Conservation (phyloP, 2,797 vertebrate species). For the Microhierax caerulescens region DNA sequence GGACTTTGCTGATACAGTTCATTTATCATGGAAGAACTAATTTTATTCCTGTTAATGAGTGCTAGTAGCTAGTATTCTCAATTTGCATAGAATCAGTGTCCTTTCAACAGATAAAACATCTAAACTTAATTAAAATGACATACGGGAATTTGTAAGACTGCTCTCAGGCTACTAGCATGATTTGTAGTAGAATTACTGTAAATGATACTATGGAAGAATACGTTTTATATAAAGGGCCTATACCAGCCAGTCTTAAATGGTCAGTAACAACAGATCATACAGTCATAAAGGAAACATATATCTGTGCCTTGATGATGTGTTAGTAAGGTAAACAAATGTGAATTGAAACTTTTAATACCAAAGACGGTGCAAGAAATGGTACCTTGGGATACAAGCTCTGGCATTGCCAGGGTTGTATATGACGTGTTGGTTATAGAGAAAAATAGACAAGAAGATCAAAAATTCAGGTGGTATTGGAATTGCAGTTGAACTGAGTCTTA, state of each 20-base stretch:
- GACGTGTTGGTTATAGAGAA: background rate
- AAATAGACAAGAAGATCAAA: background rate
- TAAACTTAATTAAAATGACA: background rate
- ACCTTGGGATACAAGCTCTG: background rate
- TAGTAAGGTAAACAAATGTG: background rate
- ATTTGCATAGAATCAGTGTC: slow-evolving; percentile 5
- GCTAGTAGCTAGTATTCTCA: background rate
- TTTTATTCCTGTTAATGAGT: slow-evolving; percentile 14
- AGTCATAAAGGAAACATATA: background rate
- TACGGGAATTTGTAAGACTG: background rate
- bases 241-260: background rate
- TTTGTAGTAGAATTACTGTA: background rate
- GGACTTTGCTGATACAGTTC: background rate
- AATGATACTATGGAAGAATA: background rate
- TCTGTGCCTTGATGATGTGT: background rate
- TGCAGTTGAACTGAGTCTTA: background rate
- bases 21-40: background rate
- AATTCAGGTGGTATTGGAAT: background rate
- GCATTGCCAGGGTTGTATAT: background rate
- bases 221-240: background rate
- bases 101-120: slow-evolving; percentile 6
- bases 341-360: background rate
- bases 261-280: background rate
- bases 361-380: background rate
- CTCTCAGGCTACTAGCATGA: background rate